These are phyloP conservation scores for Theristicus caerulescens DNA, from an alignment of 2,113 vertebrate genomes.

Conservation along the genomic window DNA sequence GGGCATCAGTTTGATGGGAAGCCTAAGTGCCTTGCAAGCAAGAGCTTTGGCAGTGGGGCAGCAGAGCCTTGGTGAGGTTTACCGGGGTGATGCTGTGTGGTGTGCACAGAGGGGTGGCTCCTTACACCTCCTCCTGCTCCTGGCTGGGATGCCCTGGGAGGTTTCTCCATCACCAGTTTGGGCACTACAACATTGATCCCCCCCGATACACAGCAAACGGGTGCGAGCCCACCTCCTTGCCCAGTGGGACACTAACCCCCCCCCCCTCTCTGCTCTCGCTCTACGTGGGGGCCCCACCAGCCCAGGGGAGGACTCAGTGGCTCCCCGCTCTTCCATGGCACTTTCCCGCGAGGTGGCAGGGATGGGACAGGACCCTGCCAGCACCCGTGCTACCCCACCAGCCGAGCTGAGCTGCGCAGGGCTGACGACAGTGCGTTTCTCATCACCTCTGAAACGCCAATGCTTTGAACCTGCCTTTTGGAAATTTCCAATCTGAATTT, in stretches of 20 bases:
- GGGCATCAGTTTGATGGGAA: neutral
- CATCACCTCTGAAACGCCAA: neutral
- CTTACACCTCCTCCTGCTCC: neutral
- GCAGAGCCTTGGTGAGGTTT: neutral
- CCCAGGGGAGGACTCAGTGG: neutral
- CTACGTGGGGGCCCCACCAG: neutral
- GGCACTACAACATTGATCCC: neutral
- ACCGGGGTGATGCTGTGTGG: neutral
- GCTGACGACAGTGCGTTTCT: fast-evolving
- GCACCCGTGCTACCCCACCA: neutral
- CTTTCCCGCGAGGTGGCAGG: neutral
- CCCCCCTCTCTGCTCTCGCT: neutral
- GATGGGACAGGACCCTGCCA: neutral
- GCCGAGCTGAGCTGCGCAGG: fast-evolving
- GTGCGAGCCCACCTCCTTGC: neutral
- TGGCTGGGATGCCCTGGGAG: neutral
- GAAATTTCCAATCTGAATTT: neutral
- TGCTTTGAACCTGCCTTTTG: neutral
- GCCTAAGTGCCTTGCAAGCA: neutral
- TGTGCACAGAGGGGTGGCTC: neutral
- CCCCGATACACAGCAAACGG: neutral
- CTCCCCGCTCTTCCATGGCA: neutral
- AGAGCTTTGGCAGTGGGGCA: neutral
- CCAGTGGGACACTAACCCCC: neutral
- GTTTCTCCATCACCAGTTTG: too few relatives aligned